These are phyloP conservation scores for Malurus alboscapulatus DNA, from an alignment of 2,113 vertebrate species.

Conservation along the genomic window DNA sequence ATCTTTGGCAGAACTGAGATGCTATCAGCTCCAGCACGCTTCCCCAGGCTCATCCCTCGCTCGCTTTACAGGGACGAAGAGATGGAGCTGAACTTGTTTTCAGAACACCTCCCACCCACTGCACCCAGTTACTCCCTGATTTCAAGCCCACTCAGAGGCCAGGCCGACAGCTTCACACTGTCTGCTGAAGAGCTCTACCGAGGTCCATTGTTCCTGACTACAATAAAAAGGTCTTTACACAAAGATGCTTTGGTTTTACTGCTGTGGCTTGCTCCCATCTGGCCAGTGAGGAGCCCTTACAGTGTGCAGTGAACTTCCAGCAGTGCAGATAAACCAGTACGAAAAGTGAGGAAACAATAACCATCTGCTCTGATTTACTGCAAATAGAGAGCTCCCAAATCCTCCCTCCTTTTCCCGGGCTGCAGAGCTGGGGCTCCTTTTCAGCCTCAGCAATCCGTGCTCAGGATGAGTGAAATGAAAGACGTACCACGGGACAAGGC, in stretches of 20 bases:
- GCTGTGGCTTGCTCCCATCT: conserved; percentile 38
- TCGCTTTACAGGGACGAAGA: accelerated
- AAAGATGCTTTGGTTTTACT: conserved; percentile 24
- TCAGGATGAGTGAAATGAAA: background rate
- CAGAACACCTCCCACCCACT: background rate
- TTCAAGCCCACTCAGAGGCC: background rate
- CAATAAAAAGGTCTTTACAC: conserved; percentile 25
- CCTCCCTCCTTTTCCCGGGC: background rate
- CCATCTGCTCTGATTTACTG: conserved; percentile 57
- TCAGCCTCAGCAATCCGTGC: accelerated
- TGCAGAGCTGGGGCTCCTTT: background rate
- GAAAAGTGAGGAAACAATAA: conserved; percentile 53
- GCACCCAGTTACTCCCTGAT: background rate
- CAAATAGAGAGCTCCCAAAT: background rate
- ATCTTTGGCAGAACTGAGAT: background rate
- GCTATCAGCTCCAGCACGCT: background rate
- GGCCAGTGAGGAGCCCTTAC: conserved; percentile 17
- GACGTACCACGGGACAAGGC: conserved; percentile 94
- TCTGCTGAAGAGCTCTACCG: background rate
- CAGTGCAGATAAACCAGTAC: conserved; percentile 41
- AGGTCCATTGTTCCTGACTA: conserved; percentile 16
- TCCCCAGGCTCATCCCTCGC: background rate
- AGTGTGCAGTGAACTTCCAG: background rate
- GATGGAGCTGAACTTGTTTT: background rate
- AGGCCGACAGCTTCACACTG: background rate